Conservation (phyloP, 2,888 invertebrate genomes). For the Calliphora vomitoria region DNA sequence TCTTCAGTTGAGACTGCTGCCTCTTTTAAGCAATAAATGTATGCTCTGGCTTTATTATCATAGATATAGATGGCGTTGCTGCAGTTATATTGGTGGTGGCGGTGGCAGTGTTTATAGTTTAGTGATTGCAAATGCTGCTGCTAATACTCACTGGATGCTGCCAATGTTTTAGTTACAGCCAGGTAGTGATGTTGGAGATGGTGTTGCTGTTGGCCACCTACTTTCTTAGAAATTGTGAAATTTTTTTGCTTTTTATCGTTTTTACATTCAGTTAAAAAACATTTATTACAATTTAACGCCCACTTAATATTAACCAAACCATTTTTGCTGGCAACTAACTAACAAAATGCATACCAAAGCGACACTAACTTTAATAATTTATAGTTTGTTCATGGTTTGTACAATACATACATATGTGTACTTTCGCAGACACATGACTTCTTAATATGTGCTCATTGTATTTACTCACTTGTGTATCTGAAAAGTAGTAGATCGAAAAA, state of each 20-base stretch:
- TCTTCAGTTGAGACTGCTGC: slow-evolving; percentile 12
- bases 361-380: slow-evolving; percentile 67
- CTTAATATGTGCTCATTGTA: slow-evolving; percentile 36
- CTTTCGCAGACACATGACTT: slow-evolving; percentile 52
- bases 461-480: slow-evolving; percentile 12
- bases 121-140: slow-evolving; percentile 2
- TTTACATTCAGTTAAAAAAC: slow-evolving; percentile 57
- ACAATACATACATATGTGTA: slow-evolving; percentile 2
- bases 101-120: neutral
- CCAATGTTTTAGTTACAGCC: neutral
- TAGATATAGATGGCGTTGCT: slow-evolving; percentile 26
- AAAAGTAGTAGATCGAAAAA: slow-evolving; percentile 27
- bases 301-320: slow-evolving; percentile 54
- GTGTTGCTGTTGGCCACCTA: slow-evolving; percentile 72
- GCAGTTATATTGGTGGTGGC: neutral
- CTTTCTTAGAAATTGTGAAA: slow-evolving; percentile 71
- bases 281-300: slow-evolving; percentile 73
- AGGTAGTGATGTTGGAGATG: slow-evolving; percentile 61
- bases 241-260: too few species aligned
- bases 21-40: slow-evolving; percentile 6
- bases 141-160: too few species aligned
- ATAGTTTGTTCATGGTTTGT: slow-evolving; percentile 15
- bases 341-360: slow-evolving; percentile 44
- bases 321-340: slow-evolving; percentile 1
- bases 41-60: slow-evolving; percentile 14